Evolutionary conservation across 2,888 invertebrate species (phyloP).

Genomic region (Caenorhabditis sp.): DNA sequence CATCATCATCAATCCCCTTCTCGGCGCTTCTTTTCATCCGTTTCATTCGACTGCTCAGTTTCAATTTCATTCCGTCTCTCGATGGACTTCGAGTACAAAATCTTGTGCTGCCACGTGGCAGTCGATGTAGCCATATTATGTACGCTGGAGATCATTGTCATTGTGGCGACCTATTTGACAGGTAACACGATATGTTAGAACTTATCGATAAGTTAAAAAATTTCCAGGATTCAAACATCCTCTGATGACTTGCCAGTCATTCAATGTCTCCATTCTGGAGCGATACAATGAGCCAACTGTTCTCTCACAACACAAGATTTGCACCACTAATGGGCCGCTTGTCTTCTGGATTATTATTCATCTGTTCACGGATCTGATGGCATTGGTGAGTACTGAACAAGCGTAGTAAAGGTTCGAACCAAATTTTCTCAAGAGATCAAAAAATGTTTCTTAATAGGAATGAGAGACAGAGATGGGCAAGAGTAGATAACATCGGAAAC

Average conservation of each 20-base stretch:
- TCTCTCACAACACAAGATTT: slow-evolving; percentile 68
- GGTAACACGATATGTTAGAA: slow-evolving; percentile 39
- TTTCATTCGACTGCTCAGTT: slow-evolving; percentile 6
- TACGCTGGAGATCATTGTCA: slow-evolving; percentile 66
- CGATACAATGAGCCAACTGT: slow-evolving; percentile 64
- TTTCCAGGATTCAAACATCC: slow-evolving; percentile 70
- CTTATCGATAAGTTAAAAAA: no score
- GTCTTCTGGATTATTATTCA: slow-evolving; percentile 74
- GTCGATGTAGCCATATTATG: slow-evolving; percentile 69
- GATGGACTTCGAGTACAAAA: slow-evolving; percentile 69
- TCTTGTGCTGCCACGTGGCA: slow-evolving; percentile 73
- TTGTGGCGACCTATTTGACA: slow-evolving; percentile 69
- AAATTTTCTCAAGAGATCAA: neutral
- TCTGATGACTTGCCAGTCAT: slow-evolving; percentile 70
- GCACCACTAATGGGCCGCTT: slow-evolving; percentile 70
- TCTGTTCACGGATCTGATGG: slow-evolving; percentile 68
- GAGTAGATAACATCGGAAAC: neutral
- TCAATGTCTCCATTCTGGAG: slow-evolving; percentile 69
- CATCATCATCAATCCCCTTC: slow-evolving; percentile 36
- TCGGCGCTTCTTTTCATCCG: neutral
- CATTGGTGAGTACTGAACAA: slow-evolving; percentile 54
- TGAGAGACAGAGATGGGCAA: neutral
- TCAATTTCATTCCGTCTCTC: neutral
- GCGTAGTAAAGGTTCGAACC: no score
- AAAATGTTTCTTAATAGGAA: neutral